phyloP scores from a whole-genome alignment of 2,113 vertebrate genomes.

The Planiliza haematocheilus region DNA sequence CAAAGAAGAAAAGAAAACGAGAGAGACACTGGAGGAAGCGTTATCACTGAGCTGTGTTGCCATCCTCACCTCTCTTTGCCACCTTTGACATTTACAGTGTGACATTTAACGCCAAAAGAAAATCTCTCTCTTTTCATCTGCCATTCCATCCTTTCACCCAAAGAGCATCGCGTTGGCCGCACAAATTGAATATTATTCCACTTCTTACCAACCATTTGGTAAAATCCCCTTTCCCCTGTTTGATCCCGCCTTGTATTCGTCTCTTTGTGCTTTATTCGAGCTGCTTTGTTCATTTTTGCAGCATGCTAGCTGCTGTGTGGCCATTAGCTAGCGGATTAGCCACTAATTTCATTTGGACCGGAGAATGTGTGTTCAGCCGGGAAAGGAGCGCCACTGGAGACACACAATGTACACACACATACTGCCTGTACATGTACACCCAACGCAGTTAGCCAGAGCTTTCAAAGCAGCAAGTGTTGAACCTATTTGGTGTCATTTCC shows the following conservation, averaged over 20 bases:
- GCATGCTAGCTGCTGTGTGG: conserved; percentile 41
- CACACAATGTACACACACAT: not conserved
- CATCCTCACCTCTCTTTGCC: conserved; percentile 53
- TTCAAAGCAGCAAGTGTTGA: conserved; percentile 39
- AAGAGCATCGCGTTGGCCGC: conserved; percentile 50
- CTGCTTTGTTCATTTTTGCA: conserved; percentile 45
- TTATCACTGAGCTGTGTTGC: conserved; percentile 19
- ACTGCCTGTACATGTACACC: not conserved
- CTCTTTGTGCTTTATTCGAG: conserved; percentile 25
- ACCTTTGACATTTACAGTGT: conserved; percentile 76
- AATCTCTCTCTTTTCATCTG: conserved; percentile 40
- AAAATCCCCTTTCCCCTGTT: conserved; percentile 33
- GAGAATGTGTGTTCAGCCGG: conserved; percentile 41
- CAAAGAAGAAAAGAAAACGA: conserved; percentile 27
- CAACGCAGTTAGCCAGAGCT: conserved; percentile 32
- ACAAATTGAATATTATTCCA: conserved; percentile 69
- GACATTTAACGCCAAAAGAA: conserved; percentile 71
- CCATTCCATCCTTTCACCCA: conserved; percentile 53
- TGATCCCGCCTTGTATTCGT: conserved; percentile 6
- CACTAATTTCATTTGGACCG: conserved; percentile 69
- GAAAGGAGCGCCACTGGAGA: conserved; percentile 31
- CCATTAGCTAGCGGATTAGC: conserved; percentile 69
- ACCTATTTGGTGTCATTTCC: conserved; percentile 57
- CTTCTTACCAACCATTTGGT: conserved; percentile 43
- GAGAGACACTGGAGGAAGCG: conserved; percentile 25